Evolutionary conservation across 2,797 vertebrate genomes (phyloP).

Genomic region (Halcyon badia): DNA sequence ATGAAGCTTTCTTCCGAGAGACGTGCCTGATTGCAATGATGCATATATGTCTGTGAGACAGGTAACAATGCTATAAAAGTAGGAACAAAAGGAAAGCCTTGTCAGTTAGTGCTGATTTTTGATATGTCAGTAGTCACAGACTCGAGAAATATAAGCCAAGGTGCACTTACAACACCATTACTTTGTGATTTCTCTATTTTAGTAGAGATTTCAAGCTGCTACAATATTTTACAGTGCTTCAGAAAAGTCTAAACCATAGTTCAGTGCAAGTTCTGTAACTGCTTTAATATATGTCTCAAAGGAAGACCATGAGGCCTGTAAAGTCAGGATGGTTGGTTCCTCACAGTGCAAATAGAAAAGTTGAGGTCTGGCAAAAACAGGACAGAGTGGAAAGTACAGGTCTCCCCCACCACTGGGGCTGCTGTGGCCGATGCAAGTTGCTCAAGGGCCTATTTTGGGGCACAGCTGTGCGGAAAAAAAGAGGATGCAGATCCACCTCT

Average conservation of each 20-base stretch:
- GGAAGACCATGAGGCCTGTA: background rate
- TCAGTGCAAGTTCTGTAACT: background rate
- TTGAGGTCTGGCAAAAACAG: background rate
- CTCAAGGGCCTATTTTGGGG: rapidly evolving
- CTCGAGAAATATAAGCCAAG: background rate
- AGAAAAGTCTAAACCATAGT: background rate
- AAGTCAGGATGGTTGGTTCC: background rate
- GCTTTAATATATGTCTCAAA: background rate
- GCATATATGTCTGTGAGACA: rapidly evolving
- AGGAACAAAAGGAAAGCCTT: background rate
- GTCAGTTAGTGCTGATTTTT: background rate
- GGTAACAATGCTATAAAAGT: background rate
- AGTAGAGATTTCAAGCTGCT: background rate
- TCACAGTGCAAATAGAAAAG: background rate
- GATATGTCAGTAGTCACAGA: background rate
- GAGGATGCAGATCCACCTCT: background rate
- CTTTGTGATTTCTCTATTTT: background rate
- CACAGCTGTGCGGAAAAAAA: background rate
- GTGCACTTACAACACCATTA: background rate
- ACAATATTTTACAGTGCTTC: background rate
- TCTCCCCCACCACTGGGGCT: rapidly evolving
- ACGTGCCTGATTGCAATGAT: background rate
- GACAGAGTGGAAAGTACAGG: rapidly evolving
- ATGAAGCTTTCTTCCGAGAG: background rate
- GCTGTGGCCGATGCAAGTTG: background rate